These are phyloP conservation scores for Oreochromis mossambicus DNA, from an alignment of 2,797 vertebrate species.

Conservation along the genomic window DNA sequence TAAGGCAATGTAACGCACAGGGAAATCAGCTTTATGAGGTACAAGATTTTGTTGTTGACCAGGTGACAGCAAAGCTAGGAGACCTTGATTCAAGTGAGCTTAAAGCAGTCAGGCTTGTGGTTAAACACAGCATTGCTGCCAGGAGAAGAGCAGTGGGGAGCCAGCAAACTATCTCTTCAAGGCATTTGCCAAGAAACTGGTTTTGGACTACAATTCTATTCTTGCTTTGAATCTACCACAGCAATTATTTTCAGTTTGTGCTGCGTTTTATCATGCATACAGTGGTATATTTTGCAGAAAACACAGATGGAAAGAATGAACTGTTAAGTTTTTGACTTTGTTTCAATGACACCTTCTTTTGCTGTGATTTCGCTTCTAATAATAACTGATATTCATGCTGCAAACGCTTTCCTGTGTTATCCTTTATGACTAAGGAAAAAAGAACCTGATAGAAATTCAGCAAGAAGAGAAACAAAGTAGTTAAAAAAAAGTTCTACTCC, in stretches of 20 bases:
- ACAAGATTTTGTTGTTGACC: constrained; percentile 43
- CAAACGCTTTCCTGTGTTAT: background rate
- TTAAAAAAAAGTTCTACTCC: constrained; percentile 38
- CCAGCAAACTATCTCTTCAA: constrained; percentile 52
- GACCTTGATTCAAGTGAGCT: constrained; percentile 50
- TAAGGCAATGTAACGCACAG: background rate
- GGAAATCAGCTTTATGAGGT: constrained; percentile 1
- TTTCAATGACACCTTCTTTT: constrained; percentile 38
- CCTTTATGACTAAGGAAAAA: background rate
- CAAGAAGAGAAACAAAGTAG: constrained; percentile 5
- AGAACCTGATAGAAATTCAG: background rate
- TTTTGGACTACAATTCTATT: constrained; percentile 33
- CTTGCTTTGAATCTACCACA: constrained; percentile 36
- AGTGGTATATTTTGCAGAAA: constrained; percentile 40
- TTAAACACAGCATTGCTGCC: constrained; percentile 46
- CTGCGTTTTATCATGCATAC: constrained; percentile 18
- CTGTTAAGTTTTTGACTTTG: constrained; percentile 38
- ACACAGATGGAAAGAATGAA: constrained; percentile 59
- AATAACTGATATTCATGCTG: constrained; percentile 30
- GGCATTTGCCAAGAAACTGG: constrained; percentile 54
- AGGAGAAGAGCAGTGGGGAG: constrained; percentile 35
- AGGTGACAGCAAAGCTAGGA: constrained; percentile 36
- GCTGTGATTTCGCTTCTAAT: constrained; percentile 29
- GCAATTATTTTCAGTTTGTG: constrained; percentile 50
- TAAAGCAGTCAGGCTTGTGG: constrained; percentile 51